A percentile compares a stretch with the other conserved stretches of the same genome.
phyloP scores from a whole-genome alignment of 2,113 vertebrate genomes.

The Cyprinodon tularosa region DNA sequence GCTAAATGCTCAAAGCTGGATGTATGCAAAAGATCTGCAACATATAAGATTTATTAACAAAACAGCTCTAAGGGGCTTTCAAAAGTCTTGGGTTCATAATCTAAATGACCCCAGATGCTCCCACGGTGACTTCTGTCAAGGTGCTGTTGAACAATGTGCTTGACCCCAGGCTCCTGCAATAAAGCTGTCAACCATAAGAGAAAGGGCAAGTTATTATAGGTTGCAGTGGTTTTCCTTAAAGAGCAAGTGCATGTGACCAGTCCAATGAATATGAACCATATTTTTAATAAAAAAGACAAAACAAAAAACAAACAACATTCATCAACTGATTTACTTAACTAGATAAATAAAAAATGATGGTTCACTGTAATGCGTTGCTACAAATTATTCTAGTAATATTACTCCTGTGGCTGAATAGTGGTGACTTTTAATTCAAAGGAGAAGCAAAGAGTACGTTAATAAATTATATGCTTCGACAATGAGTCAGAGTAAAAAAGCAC shows the following conservation, averaged over 20 bases:
- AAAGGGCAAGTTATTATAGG: slow-evolving; percentile 50
- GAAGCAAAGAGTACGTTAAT: not conserved
- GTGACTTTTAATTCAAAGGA: slow-evolving; percentile 2
- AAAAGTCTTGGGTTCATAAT: slow-evolving; percentile 23
- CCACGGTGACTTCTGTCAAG: slow-evolving; percentile 54
- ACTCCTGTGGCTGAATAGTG: not conserved
- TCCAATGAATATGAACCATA: slow-evolving; percentile 58
- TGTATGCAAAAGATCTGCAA: not conserved
- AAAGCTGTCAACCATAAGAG: slow-evolving; percentile 52
- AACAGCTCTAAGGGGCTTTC: slow-evolving; percentile 11
- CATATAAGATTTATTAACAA: not conserved
- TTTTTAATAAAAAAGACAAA: slow-evolving; percentile 24
- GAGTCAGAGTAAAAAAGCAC: slow-evolving; percentile 3
- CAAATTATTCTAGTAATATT: not conserved
- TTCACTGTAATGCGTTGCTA: slow-evolving; percentile 14
- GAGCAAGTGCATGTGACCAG: slow-evolving; percentile 51
- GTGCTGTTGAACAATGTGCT: slow-evolving; percentile 54
- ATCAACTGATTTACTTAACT: slow-evolving; percentile 40
- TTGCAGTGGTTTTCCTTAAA: slow-evolving; percentile 48
- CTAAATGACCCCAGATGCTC: slow-evolving; percentile 36
- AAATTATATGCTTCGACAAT: slow-evolving; percentile 10
- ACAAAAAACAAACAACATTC: slow-evolving; percentile 16
- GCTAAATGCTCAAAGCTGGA: not conserved
- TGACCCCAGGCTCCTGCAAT: slow-evolving; percentile 50
- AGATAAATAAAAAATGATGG: slow-evolving; percentile 40